Percentiles rank a stretch among this genome's conserved stretches.
Conservation (phyloP, 2,797 vertebrate genomes). For the Sebastes kiyomatsui region DNA sequence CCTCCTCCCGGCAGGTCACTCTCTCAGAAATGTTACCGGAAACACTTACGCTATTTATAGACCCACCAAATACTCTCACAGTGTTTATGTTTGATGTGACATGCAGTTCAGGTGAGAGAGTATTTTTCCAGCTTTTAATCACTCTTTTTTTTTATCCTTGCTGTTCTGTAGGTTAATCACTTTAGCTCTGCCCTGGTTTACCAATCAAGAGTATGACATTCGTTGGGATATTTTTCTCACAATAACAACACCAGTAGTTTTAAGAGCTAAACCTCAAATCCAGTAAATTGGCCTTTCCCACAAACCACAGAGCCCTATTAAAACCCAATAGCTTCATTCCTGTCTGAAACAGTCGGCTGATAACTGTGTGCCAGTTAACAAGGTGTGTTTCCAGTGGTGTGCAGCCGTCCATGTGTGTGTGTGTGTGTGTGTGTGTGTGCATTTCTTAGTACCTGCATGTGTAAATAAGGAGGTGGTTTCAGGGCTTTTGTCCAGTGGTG, state of each 20-base stretch:
- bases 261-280: constrained; percentile 42
- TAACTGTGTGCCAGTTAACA: constrained; percentile 31
- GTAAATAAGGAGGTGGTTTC: constrained; percentile 32
- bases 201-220: not conserved
- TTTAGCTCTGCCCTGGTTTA: not conserved
- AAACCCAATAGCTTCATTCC: constrained; percentile 48
- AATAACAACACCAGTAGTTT: constrained; percentile 21
- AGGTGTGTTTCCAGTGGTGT: constrained; percentile 22
- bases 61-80: constrained; percentile 7
- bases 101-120: not conserved
- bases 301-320: constrained; percentile 46
- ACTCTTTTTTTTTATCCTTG: not conserved
- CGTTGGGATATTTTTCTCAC: constrained; percentile 34
- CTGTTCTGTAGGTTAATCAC: not conserved
- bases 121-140: not conserved
- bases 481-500: constrained; percentile 41
- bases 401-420: not conserved
- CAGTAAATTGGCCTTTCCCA: constrained; percentile 42
- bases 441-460: constrained; percentile 35
- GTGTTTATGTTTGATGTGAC: constrained; percentile 60
- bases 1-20: constrained; percentile 43
- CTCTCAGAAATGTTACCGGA: constrained; percentile 76
- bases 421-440: not conserved
- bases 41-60: constrained; percentile 68
- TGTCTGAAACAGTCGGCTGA: constrained; percentile 37